Base-by-base conservation (phyloP, 2,113 vertebrate genomes). In the Emydura subglobosa region DNA sequence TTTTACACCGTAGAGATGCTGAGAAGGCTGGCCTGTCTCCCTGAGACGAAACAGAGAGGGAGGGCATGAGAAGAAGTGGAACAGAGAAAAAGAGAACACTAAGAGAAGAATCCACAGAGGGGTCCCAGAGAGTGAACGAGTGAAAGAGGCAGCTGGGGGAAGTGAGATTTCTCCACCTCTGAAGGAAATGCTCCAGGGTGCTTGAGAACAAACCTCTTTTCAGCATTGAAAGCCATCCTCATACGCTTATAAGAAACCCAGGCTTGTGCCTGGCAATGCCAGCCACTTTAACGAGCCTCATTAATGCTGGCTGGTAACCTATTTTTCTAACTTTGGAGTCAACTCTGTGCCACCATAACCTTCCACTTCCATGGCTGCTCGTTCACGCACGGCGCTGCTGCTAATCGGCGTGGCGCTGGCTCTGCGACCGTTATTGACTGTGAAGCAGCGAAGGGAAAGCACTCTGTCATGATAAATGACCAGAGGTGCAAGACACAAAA, bases 171-270 rank as follows among this genome's bases (percentile, higher is more conserved):
- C 31, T n/a, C 6, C 59, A 9, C 21, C 57, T 22, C 57, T 5
- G 53, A 29, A 76, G 72, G 55, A 50, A 65, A 31, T 49, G n/a
- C 22, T 53, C 54, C 59, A 61, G 50, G 49, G 55, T 17, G 19
- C 17, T 1, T 4, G 34, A 72, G 2, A 10, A 25, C 57, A 51
- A 85, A 17, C 55, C 34, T 47, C 3, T 27, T 76, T 88, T n/a
- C 10, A 1, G 81, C 16, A 16, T 50, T 83, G 12, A 54, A 25
- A 87, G 10, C 65, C 54, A 65, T 90, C 59, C 61, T 54, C 10
- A 29, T 47, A 24, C 0, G 0, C 10, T 76, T 47, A n/a, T 1
- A 0, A 12, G 24, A 29, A 25, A 17, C 57, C 0, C 22, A 51
- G 78, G 55, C 49, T 76, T 5, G 7, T 0, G 2, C 44, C 42